phyloP scores from a whole-genome alignment of 1,140 invertebrate species.

The Mylabris phalerata region DNA sequence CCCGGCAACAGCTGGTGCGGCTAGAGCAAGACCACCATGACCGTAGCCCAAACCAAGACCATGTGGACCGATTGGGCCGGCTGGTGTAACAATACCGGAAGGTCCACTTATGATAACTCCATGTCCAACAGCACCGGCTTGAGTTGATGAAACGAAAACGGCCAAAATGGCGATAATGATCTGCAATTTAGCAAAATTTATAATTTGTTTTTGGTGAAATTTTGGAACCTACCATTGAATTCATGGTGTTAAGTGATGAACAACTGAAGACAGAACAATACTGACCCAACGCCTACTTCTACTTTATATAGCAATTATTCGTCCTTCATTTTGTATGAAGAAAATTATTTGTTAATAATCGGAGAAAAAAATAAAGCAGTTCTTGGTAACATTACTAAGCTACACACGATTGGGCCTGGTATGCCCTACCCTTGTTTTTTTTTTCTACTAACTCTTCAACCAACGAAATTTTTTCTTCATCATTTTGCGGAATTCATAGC shows the following conservation, averaged over 20 bases:
- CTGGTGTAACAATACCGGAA: slow-evolving; percentile 22
- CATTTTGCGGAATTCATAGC: no score
- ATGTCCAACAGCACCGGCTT: slow-evolving; percentile 4
- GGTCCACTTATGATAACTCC: slow-evolving; percentile 21
- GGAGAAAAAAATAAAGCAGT: neutral
- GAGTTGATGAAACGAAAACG: slow-evolving; percentile 5
- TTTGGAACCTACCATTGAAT: no score
- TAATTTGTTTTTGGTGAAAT: neutral
- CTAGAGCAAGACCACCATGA: neutral
- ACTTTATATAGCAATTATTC: neutral
- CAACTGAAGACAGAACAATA: no score
- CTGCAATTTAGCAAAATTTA: slow-evolving; percentile 1
- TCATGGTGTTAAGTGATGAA: no score
- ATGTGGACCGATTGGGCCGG: slow-evolving; percentile 24
- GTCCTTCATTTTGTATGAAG: neutral
- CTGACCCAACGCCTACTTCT: no score
- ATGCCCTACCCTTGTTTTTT: no score
- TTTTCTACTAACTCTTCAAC: no score
- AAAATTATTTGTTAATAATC: neutral
- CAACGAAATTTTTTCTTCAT: no score
- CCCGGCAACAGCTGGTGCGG: no score
- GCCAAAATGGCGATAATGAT: slow-evolving; percentile 21
- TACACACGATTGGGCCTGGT: no score
- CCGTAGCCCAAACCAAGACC: slow-evolving; percentile 13
- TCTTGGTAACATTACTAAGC: no score